A percentile compares a stretch with the other conserved stretches of the same genome.
Conservation (phyloP, 2,797 vertebrate genomes). For the Amphiprion clarkii region DNA sequence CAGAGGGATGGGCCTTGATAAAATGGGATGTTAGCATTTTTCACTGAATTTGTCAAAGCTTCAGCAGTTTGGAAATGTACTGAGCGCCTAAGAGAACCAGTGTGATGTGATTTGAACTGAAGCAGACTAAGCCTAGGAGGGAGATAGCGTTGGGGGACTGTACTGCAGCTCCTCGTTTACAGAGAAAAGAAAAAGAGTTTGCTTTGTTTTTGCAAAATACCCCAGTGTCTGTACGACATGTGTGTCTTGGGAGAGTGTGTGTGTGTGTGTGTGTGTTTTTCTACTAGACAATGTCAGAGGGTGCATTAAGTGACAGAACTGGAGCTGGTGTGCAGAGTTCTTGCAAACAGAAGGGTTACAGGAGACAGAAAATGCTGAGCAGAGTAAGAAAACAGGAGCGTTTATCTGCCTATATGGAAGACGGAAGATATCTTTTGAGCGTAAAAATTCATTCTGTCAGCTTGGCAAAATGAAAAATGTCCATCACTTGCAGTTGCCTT, state of each 20-base stretch:
- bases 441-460: slow-evolving; percentile 44
- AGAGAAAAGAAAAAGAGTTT: slow-evolving; percentile 19
- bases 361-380: slow-evolving; percentile 53
- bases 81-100: slow-evolving; percentile 29
- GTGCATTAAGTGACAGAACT: slow-evolving; percentile 61
- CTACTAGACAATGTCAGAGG: slow-evolving; percentile 25
- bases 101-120: slow-evolving; percentile 32
- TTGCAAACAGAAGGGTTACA: slow-evolving; percentile 29
- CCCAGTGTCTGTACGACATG: slow-evolving; percentile 1
- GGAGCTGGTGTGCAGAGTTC: slow-evolving; percentile 53
- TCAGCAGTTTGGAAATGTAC: slow-evolving; percentile 47
- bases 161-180: slow-evolving; percentile 22
- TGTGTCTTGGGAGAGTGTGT: not conserved
- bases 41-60: slow-evolving; percentile 55
- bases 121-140: not conserved
- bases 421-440: slow-evolving; percentile 45
- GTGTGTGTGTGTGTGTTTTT: slow-evolving; percentile 4
- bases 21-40: slow-evolving; percentile 54
- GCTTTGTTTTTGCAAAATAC: slow-evolving; percentile 40
- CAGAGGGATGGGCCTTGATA: slow-evolving; percentile 42
- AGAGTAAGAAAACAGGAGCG: slow-evolving; percentile 30
- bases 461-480: slow-evolving; percentile 55
- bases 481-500: slow-evolving; percentile 66
- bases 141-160: slow-evolving; percentile 15
- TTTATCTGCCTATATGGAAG: slow-evolving; percentile 50